Evolutionary conservation across 2,113 vertebrate species (phyloP).

Genomic region (Cyanoramphus novaezelandiae): DNA sequence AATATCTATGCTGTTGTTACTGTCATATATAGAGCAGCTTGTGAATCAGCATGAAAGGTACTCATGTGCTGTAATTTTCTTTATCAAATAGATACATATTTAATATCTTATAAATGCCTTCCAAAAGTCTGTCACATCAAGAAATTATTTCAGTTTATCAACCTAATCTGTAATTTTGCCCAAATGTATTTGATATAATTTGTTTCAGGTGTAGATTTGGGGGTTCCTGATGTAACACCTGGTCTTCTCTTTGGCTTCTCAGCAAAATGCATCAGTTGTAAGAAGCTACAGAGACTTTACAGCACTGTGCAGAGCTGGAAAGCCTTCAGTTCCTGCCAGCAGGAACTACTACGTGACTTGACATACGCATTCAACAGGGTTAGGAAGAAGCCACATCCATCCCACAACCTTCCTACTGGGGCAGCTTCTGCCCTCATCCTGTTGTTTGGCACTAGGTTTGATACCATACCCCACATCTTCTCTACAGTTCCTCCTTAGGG

Average conservation of each 20-base stretch:
- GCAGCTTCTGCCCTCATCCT: background rate
- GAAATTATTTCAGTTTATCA: background rate
- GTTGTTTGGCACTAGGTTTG: background rate
- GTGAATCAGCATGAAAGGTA: background rate
- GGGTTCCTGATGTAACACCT: background rate
- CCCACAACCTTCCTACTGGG: background rate
- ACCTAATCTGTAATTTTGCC: background rate
- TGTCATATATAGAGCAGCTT: background rate
- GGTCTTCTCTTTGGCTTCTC: background rate
- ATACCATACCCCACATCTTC: fast-evolving
- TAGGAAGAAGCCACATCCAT: background rate
- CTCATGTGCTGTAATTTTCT: background rate
- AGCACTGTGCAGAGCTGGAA: background rate
- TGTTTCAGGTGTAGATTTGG: background rate
- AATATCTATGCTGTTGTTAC: background rate
- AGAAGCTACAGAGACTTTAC: background rate
- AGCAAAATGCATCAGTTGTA: background rate
- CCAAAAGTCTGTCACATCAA: background rate
- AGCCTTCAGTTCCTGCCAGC: background rate
- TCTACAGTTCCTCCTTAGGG: background rate
- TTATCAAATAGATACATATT: background rate
- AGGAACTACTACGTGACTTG: background rate
- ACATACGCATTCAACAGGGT: background rate
- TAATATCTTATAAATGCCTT: background rate
- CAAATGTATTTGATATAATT: background rate